A percentile compares a stretch with the other conserved stretches of the same genome.
These are phyloP conservation scores for Scaptodrosophila latifasciaeformis DNA, from an alignment of 2,888 invertebrate species.

Conservation along the genomic window DNA sequence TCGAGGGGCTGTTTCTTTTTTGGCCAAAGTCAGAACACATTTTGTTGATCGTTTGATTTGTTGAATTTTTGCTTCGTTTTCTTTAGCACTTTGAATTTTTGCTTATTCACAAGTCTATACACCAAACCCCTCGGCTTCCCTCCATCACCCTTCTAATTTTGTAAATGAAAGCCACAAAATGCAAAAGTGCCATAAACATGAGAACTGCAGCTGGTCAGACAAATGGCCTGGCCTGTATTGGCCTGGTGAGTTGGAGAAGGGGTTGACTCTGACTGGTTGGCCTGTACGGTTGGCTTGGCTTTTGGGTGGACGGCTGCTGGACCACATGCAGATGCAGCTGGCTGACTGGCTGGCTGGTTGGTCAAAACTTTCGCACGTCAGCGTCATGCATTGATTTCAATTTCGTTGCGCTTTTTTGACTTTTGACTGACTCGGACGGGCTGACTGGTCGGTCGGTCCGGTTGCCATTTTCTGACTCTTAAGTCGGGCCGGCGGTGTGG, in stretches of 20 bases:
- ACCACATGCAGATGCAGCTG: neutral
- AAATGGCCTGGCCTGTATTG: slow-evolving; percentile 18
- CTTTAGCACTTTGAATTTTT: neutral
- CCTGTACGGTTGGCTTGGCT: too few relatives aligned
- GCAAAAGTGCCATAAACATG: slow-evolving; percentile 57
- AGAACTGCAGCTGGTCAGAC: slow-evolving; percentile 55
- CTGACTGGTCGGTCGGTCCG: slow-evolving; percentile 41
- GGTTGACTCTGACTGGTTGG: too few relatives aligned
- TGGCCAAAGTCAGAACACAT: neutral
- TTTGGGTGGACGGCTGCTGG: too few relatives aligned
- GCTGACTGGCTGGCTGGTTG: neutral
- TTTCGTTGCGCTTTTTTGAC: slow-evolving; percentile 53
- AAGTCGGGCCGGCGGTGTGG: slow-evolving; percentile 35
- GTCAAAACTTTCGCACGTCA: neutral
- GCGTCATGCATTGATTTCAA: slow-evolving; percentile 47
- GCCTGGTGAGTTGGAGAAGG: too few relatives aligned
- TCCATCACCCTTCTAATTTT: slow-evolving; percentile 42
- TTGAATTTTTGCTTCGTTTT: slow-evolving; percentile 22
- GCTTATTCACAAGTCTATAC: too few relatives aligned
- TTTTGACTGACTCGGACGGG: slow-evolving; percentile 42
- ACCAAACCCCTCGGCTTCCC: too few relatives aligned
- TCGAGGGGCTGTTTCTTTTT: too few relatives aligned
- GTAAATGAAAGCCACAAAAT: slow-evolving; percentile 60
- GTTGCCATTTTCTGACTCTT: slow-evolving; percentile 54
- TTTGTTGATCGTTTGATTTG: slow-evolving; percentile 38